Evolutionary conservation across 2,888 invertebrate species (phyloP).

Genomic region (Drosophila borborema): DNA sequence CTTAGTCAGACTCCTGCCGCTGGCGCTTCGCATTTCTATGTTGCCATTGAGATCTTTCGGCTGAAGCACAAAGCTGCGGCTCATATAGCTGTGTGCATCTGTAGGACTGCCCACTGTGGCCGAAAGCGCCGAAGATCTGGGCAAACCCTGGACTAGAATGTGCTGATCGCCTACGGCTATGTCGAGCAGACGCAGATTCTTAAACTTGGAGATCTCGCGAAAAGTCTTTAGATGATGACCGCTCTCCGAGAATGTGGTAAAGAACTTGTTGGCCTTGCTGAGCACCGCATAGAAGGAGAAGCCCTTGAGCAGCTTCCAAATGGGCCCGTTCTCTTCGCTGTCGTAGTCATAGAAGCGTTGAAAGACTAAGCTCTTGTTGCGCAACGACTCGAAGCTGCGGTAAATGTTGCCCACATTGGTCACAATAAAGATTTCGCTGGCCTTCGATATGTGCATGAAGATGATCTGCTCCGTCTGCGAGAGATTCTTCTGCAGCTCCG

Average conservation of each 20-base stretch:
- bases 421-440: constrained; percentile 84
- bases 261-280: constrained; percentile 84
- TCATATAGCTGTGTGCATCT: constrained; percentile 66
- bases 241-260: constrained; percentile 85
- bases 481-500: constrained; percentile 83
- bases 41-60: constrained; percentile 66
- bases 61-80: constrained; percentile 75
- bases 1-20: constrained; percentile 57
- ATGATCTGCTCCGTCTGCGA: constrained; percentile 81
- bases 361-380: constrained; percentile 83
- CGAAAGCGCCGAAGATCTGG: constrained; percentile 75
- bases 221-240: constrained; percentile 85
- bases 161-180: constrained; percentile 84
- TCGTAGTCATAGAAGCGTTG: constrained; percentile 85
- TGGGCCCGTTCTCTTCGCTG: constrained; percentile 84
- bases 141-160: constrained; percentile 83
- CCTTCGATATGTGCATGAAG: constrained; percentile 83
- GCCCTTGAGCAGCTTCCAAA: constrained; percentile 83
- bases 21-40: constrained; percentile 41
- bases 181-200: constrained; percentile 82
- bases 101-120: constrained; percentile 58
- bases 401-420: constrained; percentile 83
- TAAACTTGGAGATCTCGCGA: constrained; percentile 85
- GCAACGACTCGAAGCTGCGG: constrained; percentile 82
- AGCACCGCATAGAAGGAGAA: constrained; percentile 83